A percentile compares a stretch with the other conserved stretches of the same genome.
Evolutionary conservation across 2,888 invertebrate genomes (phyloP).

Genomic region (Heliconius aoede): DNA sequence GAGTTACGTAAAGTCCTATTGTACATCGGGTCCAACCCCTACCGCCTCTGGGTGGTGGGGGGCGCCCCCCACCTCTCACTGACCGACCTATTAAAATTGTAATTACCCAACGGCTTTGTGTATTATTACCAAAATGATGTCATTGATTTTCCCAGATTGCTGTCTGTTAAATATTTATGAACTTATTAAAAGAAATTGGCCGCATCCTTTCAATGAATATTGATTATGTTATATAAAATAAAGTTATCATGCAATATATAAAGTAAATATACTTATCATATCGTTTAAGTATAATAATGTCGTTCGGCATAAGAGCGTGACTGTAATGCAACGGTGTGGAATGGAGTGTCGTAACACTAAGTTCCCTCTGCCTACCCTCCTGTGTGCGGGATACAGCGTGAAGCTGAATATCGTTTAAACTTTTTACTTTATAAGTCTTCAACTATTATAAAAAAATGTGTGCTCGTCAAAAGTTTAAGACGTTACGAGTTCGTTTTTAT

Average conservation of each 20-base stretch:
- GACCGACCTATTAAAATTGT: conserved; percentile 80
- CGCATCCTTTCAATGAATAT: conserved; percentile 21
- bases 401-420: neutral
- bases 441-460: conserved; percentile 23
- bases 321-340: too few species aligned
- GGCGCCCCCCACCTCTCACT: conserved; percentile 56
- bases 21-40: conserved; percentile 56
- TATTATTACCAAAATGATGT: conserved; percentile 72
- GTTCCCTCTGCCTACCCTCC: too few species aligned
- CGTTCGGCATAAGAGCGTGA: too few species aligned
- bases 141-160: conserved; percentile 61
- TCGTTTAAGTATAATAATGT: too few species aligned
- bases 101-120: conserved; percentile 73
- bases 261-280: neutral
- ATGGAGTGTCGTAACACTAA: too few species aligned
- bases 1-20: conserved; percentile 68
- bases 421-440: conserved; percentile 4
- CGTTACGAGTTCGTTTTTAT: conserved; percentile 22
- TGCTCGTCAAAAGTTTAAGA: conserved; percentile 27
- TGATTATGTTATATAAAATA: conserved; percentile 3
- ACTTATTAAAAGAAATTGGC: conserved; percentile 35
- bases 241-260: neutral
- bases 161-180: conserved; percentile 35
- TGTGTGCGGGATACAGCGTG: too few species aligned
- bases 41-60: too few species aligned